A percentile compares a stretch with the other conserved stretches of the same genome.
Evolutionary conservation across 2,888 invertebrate genomes (phyloP).

Genomic region (Argyresthia goedartella): DNA sequence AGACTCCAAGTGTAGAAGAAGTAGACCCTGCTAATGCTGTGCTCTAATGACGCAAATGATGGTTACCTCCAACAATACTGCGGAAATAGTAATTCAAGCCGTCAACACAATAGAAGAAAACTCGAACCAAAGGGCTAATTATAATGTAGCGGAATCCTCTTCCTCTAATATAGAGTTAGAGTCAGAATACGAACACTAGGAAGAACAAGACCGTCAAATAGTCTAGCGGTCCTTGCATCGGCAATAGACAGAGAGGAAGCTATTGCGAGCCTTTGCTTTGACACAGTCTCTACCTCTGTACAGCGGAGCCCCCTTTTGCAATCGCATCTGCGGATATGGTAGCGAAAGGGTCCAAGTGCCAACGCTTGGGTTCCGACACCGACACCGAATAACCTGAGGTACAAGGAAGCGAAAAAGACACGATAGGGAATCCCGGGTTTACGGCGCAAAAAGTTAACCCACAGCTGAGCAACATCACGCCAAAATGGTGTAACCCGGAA

Average conservation of each 20-base stretch:
- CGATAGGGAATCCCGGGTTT: slow-evolving; percentile 14
- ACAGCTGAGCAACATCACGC: slow-evolving; percentile 5
- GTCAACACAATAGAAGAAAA: neutral
- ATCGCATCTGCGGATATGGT: slow-evolving; percentile 2
- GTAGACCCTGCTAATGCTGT: neutral
- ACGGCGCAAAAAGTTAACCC: slow-evolving; percentile 11
- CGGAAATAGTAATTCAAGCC: neutral
- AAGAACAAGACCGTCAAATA: neutral
- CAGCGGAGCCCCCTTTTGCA: neutral
- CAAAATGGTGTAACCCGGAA: neutral
- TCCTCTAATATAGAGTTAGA: neutral
- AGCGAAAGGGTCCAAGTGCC: slow-evolving; percentile 12
- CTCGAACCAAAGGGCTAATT: neutral
- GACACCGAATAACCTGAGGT: slow-evolving; percentile 13
- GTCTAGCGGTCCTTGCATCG: neutral
- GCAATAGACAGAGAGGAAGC: neutral
- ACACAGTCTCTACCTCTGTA: neutral
- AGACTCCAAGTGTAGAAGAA: neutral
- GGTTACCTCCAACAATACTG: neutral
- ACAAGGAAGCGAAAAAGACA: slow-evolving; percentile 12
- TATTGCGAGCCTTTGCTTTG: neutral
- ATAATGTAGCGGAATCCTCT: neutral
- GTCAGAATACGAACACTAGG: neutral
- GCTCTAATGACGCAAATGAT: neutral
- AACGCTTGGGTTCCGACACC: slow-evolving; percentile 9